Conservation (phyloP, 1,140 invertebrate species). For the Zophobas morio region DNA sequence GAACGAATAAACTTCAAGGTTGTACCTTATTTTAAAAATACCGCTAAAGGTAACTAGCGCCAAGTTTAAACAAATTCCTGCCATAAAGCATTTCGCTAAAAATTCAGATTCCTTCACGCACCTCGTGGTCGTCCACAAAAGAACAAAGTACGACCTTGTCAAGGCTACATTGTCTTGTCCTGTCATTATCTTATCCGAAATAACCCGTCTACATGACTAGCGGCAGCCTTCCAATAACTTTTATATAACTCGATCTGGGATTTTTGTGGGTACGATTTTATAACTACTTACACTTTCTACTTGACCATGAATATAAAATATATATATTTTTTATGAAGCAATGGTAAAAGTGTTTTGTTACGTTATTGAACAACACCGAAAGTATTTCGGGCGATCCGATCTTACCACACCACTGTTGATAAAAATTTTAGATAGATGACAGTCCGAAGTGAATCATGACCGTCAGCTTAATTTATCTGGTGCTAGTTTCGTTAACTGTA, state of each 20-base stretch:
- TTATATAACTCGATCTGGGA: constrained; percentile 29
- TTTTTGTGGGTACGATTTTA: constrained; percentile 16
- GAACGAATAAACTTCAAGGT: constrained; percentile 8
- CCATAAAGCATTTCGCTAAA: background rate
- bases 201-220: background rate
- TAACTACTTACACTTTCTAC: constrained; percentile 34
- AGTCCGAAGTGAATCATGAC: background rate
- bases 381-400: background rate
- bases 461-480: background rate
- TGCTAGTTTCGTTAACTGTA: no score
- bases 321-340: constrained; percentile 24
- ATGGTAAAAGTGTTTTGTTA: constrained; percentile 27
- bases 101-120: constrained; percentile 17
- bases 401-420: background rate
- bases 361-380: constrained; percentile 13
- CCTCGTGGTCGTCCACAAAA: background rate
- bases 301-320: constrained; percentile 37
- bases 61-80: background rate
- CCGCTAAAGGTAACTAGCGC: background rate
- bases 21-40: background rate
- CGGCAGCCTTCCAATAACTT: constrained; percentile 17
- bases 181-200: constrained; percentile 20
- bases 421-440: constrained; percentile 4
- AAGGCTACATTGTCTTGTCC: constrained; percentile 32
- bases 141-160: constrained; percentile 34